phyloP scores from a whole-genome alignment of 2,113 vertebrate genomes.

The Zapus hudsonius region DNA sequence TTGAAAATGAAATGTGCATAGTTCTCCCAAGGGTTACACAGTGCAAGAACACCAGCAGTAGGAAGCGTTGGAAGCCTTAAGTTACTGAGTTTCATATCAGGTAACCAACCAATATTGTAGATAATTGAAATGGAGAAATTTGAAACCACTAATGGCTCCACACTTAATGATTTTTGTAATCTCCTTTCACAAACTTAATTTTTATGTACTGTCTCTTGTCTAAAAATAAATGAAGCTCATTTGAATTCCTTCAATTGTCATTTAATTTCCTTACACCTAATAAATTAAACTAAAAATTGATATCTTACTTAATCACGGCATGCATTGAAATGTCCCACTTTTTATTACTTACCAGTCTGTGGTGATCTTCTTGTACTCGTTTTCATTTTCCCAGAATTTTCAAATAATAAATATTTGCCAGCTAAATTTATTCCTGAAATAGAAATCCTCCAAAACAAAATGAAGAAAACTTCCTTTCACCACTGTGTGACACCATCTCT shows the following conservation, averaged over 20 bases:
- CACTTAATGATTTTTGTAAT: neutral
- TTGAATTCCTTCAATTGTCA: neutral
- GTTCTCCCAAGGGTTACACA: neutral
- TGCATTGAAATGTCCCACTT: neutral
- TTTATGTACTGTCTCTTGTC: neutral
- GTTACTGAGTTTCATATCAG: neutral
- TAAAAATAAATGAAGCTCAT: neutral
- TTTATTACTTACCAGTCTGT: neutral
- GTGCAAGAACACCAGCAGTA: neutral
- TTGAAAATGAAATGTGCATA: neutral
- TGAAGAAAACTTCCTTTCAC: neutral
- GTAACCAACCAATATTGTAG: neutral
- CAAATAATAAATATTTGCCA: neutral
- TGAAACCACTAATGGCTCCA: neutral
- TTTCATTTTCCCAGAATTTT: neutral
- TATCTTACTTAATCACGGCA: conserved; percentile 28
- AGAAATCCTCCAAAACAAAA: neutral
- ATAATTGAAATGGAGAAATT: neutral
- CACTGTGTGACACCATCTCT: neutral
- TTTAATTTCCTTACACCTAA: neutral
- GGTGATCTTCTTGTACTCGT: neutral
- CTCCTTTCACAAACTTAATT: conserved; percentile 3
- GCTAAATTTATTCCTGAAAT: neutral
- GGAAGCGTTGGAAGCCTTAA: neutral
- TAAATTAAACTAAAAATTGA: conserved; percentile 24